Base-by-base conservation (phyloP, 2,797 vertebrate species). In the Pelodytes ibericus region DNA sequence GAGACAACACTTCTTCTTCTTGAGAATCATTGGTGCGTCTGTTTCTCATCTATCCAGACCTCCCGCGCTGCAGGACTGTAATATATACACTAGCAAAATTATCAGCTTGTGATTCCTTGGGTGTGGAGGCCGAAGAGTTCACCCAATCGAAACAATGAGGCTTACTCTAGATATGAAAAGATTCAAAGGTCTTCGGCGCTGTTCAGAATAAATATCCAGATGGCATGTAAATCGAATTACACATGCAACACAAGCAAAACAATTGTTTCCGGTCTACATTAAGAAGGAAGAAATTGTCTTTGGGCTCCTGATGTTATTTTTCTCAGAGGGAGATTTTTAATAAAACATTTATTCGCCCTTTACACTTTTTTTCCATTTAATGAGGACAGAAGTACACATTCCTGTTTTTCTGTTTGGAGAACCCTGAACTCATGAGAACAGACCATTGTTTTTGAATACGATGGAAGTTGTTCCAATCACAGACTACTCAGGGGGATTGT, bases 371-470 rank as follows among this genome's bases (percentile, higher is more conserved):
- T 65, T 26, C 29, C 22, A 59, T 58, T 71, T 49, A 51, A 71
- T 71, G 68, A 71, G 60, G 27, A 25, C 51, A 59, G 41, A 30
- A 56, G 44, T 18, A 60, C 47, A 61, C 24, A 33, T 65, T 65
- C 61, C 57, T 75, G 66, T 71, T 71, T 31, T 77, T 70, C 49
- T 77, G 26, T 64, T 64, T 65, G 67, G 13, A 22, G 33, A 59
- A 65, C 67, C 60, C 44, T 77, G 75, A 77, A 77, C 75, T 47
- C 75, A 58, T 77, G 75, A 36, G 75, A 77, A 71, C 26, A 13
- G n/a, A 65, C 22, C 59, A 58, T 26, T 64, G 31, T 57, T 64
- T 25, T 29, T 70, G 25, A 22, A 62, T 36, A 33, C 13, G 13
- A 58, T 59, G 56, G 33, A 70, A 58, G 10, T 2, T 2, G 1